A percentile compares a stretch with the other conserved stretches of the same genome.
phyloP scores from a whole-genome alignment of 2,113 vertebrate genomes.

The Potamarius usumacintae region DNA sequence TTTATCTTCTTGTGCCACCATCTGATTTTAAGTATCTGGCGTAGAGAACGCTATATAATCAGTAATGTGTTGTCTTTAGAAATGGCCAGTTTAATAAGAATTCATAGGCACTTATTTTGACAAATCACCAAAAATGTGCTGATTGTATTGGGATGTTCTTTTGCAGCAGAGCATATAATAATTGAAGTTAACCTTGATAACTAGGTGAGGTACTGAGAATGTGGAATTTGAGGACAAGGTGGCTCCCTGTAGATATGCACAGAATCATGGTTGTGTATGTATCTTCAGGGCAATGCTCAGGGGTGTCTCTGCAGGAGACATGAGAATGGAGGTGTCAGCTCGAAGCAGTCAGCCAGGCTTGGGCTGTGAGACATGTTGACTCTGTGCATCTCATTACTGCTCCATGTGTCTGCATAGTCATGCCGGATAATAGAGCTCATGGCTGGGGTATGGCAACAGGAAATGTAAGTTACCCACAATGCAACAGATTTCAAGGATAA shows the following conservation, averaged over 20 bases:
- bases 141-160: not conserved
- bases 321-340: slow-evolving; percentile 47
- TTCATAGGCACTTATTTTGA: not conserved
- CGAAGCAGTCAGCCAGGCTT: slow-evolving; percentile 59
- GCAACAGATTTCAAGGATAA: slow-evolving; percentile 72
- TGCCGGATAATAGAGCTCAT: slow-evolving; percentile 72
- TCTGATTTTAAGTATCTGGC: too few species aligned
- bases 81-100: not conserved
- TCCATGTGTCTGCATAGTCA: slow-evolving; percentile 78
- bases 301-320: slow-evolving; percentile 37
- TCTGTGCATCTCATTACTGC: slow-evolving; percentile 70
- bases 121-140: not conserved
- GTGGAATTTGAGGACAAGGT: not conserved
- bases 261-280: slow-evolving; percentile 6
- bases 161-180: not conserved
- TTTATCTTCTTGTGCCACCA: too few species aligned
- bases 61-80: not conserved
- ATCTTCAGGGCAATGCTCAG: slow-evolving; percentile 29
- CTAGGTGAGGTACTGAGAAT: not conserved
- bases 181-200: not conserved
- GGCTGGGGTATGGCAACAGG: slow-evolving; percentile 57
- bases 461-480: slow-evolving; percentile 66
- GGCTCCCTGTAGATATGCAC: not conserved
- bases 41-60: not conserved
- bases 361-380: slow-evolving; percentile 72